phyloP scores from a whole-genome alignment of 2,888 invertebrate species.

The Troides aeacus region DNA sequence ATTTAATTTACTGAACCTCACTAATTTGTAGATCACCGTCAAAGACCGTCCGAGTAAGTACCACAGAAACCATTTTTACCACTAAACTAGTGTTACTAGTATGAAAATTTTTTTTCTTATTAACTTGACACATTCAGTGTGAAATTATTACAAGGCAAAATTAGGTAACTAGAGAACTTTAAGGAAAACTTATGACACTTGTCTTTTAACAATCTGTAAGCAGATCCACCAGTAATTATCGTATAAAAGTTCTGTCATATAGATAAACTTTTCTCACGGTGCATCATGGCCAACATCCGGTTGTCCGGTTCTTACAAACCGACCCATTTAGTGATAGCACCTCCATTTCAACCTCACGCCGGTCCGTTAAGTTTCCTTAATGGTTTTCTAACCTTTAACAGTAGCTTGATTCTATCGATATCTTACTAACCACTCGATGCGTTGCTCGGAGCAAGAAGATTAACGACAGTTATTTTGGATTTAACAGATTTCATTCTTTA shows the following conservation, averaged over 20 bases:
- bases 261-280: constrained; percentile 17
- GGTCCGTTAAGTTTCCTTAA: constrained; percentile 26
- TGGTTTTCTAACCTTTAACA: constrained; percentile 26
- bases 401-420: constrained; percentile 14
- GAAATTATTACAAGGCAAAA: no score
- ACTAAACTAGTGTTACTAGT: no score
- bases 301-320: constrained; percentile 17
- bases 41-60: no score
- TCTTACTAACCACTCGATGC: not conserved
- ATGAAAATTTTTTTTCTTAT: no score
- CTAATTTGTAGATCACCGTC: no score
- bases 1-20: not conserved
- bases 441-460: not conserved
- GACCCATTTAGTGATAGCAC: constrained; percentile 7
- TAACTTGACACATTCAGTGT: no score
- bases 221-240: not conserved
- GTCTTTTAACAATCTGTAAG: no score
- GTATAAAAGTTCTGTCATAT: not conserved
- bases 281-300: constrained; percentile 15
- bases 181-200: no score
- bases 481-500: not conserved
- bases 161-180: no score
- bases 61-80: no score
- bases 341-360: constrained; percentile 18
- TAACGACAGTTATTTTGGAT: not conserved